A percentile compares a stretch with the other conserved stretches of the same genome.
These are phyloP conservation scores for Drosophila quadrilineata DNA, from an alignment of 1,140 invertebrate species.

Conservation along the genomic window DNA sequence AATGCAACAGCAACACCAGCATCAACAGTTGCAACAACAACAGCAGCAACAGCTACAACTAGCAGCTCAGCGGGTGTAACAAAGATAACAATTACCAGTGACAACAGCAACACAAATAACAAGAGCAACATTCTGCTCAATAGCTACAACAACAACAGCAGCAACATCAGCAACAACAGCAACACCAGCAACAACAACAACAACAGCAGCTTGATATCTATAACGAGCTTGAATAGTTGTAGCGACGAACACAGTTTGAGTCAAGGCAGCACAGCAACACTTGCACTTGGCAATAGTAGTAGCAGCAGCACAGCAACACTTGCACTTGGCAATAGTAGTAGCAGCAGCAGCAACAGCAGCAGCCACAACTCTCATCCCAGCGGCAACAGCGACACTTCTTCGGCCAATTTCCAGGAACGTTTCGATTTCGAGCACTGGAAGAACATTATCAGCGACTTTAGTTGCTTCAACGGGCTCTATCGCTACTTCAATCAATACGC, in stretches of 20 bases:
- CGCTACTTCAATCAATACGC: constrained; percentile 71
- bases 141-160: constrained; percentile 47
- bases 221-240: constrained; percentile 64
- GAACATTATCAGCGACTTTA: constrained; percentile 67
- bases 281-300: constrained; percentile 39
- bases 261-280: constrained; percentile 55
- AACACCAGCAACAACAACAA: constrained; percentile 37
- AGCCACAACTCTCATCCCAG: constrained; percentile 13
- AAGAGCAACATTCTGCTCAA: constrained; percentile 32
- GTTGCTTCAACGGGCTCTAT: constrained; percentile 72
- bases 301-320: constrained; percentile 54
- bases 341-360: constrained; percentile 11
- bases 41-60: constrained; percentile 32
- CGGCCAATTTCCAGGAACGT: constrained; percentile 73
- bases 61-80: constrained; percentile 38
- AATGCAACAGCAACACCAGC: constrained; percentile 30
- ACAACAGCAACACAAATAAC: constrained; percentile 28
- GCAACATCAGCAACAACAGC: constrained; percentile 14
- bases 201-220: constrained; percentile 62
- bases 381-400: constrained; percentile 62
- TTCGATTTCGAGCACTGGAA: constrained; percentile 77
- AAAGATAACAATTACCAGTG: constrained; percentile 38
- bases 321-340: constrained; percentile 21
- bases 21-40: neutral
- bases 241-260: too few species aligned